Evolutionary conservation across 2,113 vertebrate species (phyloP).

Genomic region (Callopanchax toddi): DNA sequence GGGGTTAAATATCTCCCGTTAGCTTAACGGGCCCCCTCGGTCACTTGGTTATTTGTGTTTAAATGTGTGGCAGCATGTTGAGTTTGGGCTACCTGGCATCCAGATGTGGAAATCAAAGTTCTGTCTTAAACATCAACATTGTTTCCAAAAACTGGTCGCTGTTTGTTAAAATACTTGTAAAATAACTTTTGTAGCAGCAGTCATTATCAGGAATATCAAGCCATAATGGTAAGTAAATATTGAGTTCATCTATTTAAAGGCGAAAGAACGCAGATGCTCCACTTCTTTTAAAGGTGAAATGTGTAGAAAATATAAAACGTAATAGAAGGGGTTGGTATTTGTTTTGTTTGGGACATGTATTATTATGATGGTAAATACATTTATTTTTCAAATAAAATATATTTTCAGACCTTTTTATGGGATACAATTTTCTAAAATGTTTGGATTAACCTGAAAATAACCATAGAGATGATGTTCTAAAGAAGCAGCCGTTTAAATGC

Average conservation of each 20-base stretch:
- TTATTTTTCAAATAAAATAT: no score
- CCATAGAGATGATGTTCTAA: no score
- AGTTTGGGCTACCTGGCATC: slow-evolving; percentile 56
- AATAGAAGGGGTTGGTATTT: no score
- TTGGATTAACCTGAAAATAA: no score
- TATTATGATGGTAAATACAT: no score
- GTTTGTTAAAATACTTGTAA: no score
- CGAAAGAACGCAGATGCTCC: not conserved
- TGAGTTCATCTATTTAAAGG: not conserved
- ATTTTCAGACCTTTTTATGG: no score
- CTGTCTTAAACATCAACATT: slow-evolving; percentile 33
- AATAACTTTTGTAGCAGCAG: accelerated
- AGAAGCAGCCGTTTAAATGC: no score
- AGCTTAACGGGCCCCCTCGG: slow-evolving; percentile 70
- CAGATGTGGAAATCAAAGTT: slow-evolving; percentile 69
- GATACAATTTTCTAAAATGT: no score
- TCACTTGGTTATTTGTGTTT: slow-evolving; percentile 34
- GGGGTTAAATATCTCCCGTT: slow-evolving; percentile 72
- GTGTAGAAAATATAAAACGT: no score
- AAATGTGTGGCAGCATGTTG: slow-evolving; percentile 31
- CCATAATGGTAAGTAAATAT: not conserved
- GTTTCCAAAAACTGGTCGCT: slow-evolving; percentile 30
- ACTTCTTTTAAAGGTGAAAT: not conserved
- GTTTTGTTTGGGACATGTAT: no score
- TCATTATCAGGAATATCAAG: no score